Evolutionary conservation across 2,797 vertebrate species (phyloP).

Genomic region (Ptychadena robeensis): DNA sequence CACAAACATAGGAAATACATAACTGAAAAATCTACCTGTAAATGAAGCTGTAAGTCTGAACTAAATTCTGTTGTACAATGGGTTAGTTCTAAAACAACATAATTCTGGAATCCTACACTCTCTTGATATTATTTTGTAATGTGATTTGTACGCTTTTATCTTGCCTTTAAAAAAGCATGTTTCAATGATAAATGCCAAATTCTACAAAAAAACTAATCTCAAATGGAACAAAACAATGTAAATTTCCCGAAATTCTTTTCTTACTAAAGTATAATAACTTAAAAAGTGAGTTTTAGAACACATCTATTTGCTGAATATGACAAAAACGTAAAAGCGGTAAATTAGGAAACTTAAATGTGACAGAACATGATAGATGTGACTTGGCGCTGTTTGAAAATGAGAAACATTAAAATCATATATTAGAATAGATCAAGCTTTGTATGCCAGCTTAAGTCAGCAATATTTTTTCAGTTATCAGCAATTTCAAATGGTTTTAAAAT

Average conservation of each 20-base stretch:
- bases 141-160: background rate
- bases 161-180: background rate
- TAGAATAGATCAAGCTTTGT: constrained; percentile 81
- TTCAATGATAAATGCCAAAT: background rate
- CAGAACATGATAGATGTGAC: constrained; percentile 81
- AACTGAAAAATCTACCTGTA: background rate
- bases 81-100: background rate
- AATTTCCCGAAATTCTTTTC: constrained; percentile 71
- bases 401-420: constrained; percentile 84
- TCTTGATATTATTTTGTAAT: background rate
- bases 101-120: background rate
- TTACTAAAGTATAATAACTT: constrained; percentile 74
- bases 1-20: too few species aligned
- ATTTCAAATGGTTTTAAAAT: constrained; percentile 71
- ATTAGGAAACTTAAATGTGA: constrained; percentile 81
- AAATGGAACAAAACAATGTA: constrained; percentile 61
- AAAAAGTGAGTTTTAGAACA: constrained; percentile 69
- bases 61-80: background rate
- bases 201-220: background rate
- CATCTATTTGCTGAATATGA: constrained; percentile 76
- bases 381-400: constrained; percentile 80
- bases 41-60: background rate
- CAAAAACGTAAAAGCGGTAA: constrained; percentile 84
- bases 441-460: constrained; percentile 79
- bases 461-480: constrained; percentile 78